A percentile compares a stretch with the other conserved stretches of the same genome.
Evolutionary conservation across 2,113 vertebrate genomes (phyloP).

Genomic region (Tychaedon coryphoeus): DNA sequence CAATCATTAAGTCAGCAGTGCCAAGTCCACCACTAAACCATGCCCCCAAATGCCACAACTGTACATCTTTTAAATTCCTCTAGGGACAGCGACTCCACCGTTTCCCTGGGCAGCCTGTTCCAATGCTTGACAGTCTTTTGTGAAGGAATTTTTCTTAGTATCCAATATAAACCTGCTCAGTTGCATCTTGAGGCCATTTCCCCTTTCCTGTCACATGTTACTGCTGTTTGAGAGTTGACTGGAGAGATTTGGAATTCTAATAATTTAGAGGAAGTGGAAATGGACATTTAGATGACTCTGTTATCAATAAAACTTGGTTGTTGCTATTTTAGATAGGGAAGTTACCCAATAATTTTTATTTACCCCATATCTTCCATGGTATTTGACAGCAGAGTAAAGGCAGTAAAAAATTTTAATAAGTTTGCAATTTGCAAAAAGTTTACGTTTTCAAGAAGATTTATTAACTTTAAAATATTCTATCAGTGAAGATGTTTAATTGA

Average conservation of each 20-base stretch:
- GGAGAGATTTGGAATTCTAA: neutral
- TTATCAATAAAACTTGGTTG: neutral
- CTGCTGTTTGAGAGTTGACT: neutral
- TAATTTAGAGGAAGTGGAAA: neutral
- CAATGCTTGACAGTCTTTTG: neutral
- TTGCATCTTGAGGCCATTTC: neutral
- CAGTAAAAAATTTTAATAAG: neutral
- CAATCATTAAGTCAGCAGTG: neutral
- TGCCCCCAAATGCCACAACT: neutral
- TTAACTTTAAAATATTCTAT: neutral
- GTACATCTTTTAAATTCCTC: rapidly evolving
- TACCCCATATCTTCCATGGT: neutral
- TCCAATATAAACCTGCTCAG: neutral
- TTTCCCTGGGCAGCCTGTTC: neutral
- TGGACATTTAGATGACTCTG: neutral
- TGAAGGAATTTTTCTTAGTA: neutral
- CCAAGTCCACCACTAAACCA: neutral
- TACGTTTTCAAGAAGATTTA: neutral
- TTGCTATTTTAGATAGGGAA: neutral
- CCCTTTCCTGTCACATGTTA: neutral
- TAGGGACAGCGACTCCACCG: neutral
- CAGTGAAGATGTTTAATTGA: neutral
- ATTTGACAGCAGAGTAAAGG: neutral
- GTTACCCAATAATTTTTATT: neutral
- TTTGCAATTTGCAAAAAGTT: neutral